Evolutionary conservation across 2,113 vertebrate species (phyloP).

Genomic region (Balaenoptera acutorostrata): DNA sequence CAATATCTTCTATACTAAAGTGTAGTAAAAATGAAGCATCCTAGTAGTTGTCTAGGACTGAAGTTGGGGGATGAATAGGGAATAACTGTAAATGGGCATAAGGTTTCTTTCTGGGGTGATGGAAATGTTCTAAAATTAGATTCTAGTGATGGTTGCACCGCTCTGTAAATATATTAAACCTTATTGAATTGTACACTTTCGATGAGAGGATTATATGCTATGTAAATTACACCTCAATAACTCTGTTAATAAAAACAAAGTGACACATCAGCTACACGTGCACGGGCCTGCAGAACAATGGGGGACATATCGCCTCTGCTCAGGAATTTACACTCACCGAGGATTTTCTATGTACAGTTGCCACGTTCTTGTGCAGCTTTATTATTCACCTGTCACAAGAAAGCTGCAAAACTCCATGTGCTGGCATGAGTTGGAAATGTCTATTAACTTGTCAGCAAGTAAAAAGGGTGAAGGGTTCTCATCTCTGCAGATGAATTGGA

Average conservation of each 20-base stretch:
- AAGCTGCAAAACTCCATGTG: constrained; percentile 42
- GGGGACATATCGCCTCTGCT: background rate
- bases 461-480: constrained; percentile 63
- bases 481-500: constrained; percentile 60
- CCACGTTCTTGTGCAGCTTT: background rate
- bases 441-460: constrained; percentile 72
- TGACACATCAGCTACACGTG: background rate
- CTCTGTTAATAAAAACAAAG: background rate
- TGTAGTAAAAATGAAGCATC: background rate
- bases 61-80: background rate
- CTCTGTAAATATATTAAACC: background rate
- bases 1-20: background rate
- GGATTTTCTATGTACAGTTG: background rate
- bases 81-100: background rate
- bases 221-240: background rate
- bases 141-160: background rate
- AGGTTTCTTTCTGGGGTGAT: background rate
- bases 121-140: background rate
- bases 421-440: constrained; percentile 45
- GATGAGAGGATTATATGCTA: background rate
- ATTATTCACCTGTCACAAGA: constrained; percentile 64
- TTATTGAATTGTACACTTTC: background rate
- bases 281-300: background rate
- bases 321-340: background rate
- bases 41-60: background rate